Conservation (phyloP, 2,113 vertebrate genomes). For the Gnathonemus longibarbis region DNA sequence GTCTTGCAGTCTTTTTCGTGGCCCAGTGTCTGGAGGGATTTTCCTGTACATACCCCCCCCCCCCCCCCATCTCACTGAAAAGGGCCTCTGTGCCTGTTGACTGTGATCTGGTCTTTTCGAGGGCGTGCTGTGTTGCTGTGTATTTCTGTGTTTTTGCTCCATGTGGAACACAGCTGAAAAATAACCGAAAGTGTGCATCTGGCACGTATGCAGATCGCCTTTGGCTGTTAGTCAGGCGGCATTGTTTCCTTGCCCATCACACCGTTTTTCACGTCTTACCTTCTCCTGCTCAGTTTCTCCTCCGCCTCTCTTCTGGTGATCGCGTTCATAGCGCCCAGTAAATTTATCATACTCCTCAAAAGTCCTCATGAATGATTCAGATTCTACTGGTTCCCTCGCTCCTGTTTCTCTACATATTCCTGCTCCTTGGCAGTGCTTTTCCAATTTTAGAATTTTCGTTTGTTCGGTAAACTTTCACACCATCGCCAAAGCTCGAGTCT, state of each 20-base stretch:
- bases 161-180: not conserved
- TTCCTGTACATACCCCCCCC: not conserved
- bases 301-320: not conserved
- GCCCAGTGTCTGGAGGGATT: conserved; percentile 7
- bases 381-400: not conserved
- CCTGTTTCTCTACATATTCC: not conserved
- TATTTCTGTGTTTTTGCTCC: not conserved
- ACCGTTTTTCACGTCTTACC: not conserved
- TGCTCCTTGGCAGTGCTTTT: conserved; percentile 13
- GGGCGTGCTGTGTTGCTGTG: not conserved
- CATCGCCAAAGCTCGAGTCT: not conserved
- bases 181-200: not conserved
- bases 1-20: not conserved
- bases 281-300: not conserved
- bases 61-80: not conserved
- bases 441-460: conserved; percentile 5
- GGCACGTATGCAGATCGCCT: not conserved
- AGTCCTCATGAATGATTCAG: conserved; percentile 33
- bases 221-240: not conserved
- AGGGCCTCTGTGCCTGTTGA: not conserved
- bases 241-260: not conserved
- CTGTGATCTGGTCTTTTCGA: not conserved
- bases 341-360: conserved; percentile 20
- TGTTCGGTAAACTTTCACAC: not conserved
- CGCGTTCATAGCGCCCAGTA: conserved; percentile 15